A percentile compares a stretch with the other conserved stretches of the same genome.
Evolutionary conservation across 1,140 invertebrate species (phyloP).

Genomic region (Zaprionus inermis): DNA sequence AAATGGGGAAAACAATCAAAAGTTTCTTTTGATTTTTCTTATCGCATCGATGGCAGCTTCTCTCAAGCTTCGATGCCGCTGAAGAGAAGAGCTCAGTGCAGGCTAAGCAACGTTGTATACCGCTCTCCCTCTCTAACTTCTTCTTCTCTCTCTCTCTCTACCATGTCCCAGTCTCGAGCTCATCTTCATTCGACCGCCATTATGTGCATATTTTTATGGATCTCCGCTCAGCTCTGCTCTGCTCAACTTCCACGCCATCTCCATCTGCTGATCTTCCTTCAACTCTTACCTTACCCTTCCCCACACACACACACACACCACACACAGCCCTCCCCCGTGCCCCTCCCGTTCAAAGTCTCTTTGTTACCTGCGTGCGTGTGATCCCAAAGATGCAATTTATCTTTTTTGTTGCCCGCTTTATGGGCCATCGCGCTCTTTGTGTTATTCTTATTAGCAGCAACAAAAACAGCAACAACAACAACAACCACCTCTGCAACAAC

Average conservation of each 20-base stretch:
- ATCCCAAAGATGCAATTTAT: slow-evolving; percentile 81
- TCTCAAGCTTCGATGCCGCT: background rate
- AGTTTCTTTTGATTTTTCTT: background rate
- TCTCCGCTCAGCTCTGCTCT: background rate
- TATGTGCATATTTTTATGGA: slow-evolving; percentile 73
- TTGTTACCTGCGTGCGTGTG: slow-evolving; percentile 65
- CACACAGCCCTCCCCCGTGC: background rate
- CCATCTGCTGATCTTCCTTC: background rate
- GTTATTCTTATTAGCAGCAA: slow-evolving; percentile 64
- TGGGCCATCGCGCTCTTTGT: slow-evolving; percentile 74
- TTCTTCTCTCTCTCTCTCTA: background rate
- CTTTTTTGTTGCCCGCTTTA: slow-evolving; percentile 82
- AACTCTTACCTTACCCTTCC: background rate
- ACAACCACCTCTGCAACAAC: slow-evolving; percentile 9
- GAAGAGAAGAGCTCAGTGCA: slow-evolving; percentile 32
- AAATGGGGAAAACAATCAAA: background rate
- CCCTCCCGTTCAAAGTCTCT: background rate
- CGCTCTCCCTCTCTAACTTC: background rate
- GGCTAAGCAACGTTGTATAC: background rate
- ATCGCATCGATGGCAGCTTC: background rate
- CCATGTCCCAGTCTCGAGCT: background rate
- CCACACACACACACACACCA: background rate
- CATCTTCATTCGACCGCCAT: slow-evolving; percentile 49
- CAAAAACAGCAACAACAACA: slow-evolving; percentile 21
- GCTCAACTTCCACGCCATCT: slow-evolving; percentile 9